phyloP scores from a whole-genome alignment of 1,140 invertebrate genomes.

The Hypothenemus hampei region DNA sequence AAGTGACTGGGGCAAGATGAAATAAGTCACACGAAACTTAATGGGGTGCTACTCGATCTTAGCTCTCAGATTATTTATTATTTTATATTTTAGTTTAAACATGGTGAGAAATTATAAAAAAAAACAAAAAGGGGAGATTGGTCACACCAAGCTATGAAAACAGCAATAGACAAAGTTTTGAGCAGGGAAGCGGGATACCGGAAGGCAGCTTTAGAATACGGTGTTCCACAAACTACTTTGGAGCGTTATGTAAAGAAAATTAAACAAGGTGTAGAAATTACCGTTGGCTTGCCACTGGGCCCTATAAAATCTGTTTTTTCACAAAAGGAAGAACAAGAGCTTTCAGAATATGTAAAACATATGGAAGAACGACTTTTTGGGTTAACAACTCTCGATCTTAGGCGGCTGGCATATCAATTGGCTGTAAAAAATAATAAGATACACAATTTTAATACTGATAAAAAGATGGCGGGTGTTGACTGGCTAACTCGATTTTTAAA shows the following conservation, averaged over 20 bases:
- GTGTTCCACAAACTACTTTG: slow-evolving; percentile 36
- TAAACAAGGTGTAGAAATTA: too few species aligned
- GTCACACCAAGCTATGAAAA: too few species aligned
- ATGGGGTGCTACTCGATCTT: too few species aligned
- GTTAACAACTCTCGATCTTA: slow-evolving; percentile 25
- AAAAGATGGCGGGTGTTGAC: slow-evolving; percentile 11
- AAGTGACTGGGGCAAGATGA: too few species aligned
- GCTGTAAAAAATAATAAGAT: slow-evolving; percentile 36
- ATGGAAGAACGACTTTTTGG: slow-evolving; percentile 36
- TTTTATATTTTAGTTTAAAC: too few species aligned
- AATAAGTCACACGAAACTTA: too few species aligned
- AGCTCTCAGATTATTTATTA: too few species aligned
- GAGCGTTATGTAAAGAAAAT: slow-evolving; percentile 31
- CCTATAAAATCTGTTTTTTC: slow-evolving; percentile 22
- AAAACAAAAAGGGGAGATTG: too few species aligned
- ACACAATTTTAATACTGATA: slow-evolving; percentile 15
- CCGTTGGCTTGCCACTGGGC: too few species aligned
- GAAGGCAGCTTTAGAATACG: slow-evolving; percentile 27
- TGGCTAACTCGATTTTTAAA: slow-evolving; percentile 36
- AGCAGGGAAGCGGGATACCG: slow-evolving; percentile 26
- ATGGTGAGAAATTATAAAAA: too few species aligned
- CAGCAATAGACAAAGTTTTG: too few species aligned
- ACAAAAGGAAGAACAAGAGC: slow-evolving; percentile 29
- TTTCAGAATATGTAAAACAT: slow-evolving; percentile 32
- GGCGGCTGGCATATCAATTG: slow-evolving; percentile 28